A percentile compares a stretch with the other conserved stretches of the same genome.
Conservation (phyloP, 2,113 vertebrate genomes). For the Nettapus auritus region DNA sequence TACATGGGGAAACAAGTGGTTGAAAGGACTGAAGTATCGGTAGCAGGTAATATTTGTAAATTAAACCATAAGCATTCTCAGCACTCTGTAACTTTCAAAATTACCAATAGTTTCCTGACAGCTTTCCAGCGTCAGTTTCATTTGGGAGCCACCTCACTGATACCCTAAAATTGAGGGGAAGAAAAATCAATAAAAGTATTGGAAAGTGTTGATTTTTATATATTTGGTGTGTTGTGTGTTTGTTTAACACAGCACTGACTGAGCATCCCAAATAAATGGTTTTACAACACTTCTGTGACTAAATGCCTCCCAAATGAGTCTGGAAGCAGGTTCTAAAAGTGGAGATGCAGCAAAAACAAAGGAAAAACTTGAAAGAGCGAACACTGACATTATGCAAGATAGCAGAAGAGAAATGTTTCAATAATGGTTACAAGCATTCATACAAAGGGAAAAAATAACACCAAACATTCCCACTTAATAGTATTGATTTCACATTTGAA, state of each 20-base stretch:
- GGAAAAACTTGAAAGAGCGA: background rate
- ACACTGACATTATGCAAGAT: background rate
- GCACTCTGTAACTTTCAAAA: background rate
- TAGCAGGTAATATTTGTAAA: constrained; percentile 28
- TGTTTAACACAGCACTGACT: background rate
- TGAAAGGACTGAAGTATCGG: background rate
- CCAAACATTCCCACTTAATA: background rate
- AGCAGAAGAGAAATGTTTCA: constrained; percentile 42
- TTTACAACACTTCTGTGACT: background rate
- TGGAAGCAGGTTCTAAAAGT: constrained; percentile 33
- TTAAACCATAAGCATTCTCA: background rate
- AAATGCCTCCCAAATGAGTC: background rate
- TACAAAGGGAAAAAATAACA: background rate
- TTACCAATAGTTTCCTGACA: constrained; percentile 9
- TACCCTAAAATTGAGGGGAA: background rate
- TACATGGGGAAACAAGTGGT: background rate
- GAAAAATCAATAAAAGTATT: background rate
- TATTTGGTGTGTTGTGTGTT: background rate
- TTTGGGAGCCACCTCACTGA: constrained; percentile 13
- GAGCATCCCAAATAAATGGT: background rate
- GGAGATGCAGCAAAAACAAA: constrained; percentile 32
- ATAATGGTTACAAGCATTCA: constrained; percentile 29
- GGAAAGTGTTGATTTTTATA: background rate
- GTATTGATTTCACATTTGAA: constrained; percentile 27
- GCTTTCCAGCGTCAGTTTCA: constrained; percentile 16